These are phyloP conservation scores for Gymnoscopelus braueri DNA, from an alignment of 2,797 vertebrate genomes.

Conservation along the genomic window DNA sequence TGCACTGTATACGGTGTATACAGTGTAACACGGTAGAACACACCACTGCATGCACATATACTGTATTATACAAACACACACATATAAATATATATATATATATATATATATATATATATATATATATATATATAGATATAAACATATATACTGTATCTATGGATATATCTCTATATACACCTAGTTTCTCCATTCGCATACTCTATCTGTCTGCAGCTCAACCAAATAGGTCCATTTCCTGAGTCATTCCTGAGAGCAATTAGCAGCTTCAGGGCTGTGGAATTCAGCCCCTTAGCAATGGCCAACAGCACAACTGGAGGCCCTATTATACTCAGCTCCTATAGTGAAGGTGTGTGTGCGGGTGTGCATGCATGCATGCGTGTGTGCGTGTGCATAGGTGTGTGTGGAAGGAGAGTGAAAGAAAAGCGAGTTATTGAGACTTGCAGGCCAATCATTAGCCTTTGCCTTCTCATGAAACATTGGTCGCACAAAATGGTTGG, in stretches of 20 bases:
- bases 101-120: too few relatives aligned
- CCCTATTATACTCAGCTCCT: conserved; percentile 68
- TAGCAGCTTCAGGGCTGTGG: conserved; percentile 60
- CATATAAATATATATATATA: too few relatives aligned
- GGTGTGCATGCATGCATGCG: not conserved
- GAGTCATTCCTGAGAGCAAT: conserved; percentile 74
- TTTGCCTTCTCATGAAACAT: conserved; percentile 32
- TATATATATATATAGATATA: too few relatives aligned
- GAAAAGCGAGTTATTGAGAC: not conserved
- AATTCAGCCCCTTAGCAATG: conserved; percentile 62
- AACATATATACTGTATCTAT: too few relatives aligned
- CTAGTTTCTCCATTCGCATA: conserved; percentile 49
- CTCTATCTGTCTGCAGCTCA: conserved; percentile 61
- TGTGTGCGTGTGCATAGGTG: not conserved
- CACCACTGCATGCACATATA: too few relatives aligned
- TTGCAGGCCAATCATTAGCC: conserved; percentile 44
- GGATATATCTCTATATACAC: not conserved
- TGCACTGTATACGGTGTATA: too few relatives aligned
- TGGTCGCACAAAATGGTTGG: not conserved
- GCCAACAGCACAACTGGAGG: conserved; percentile 60
- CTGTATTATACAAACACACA: too few relatives aligned
- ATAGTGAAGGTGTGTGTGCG: conserved; percentile 42
- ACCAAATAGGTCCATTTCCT: conserved; percentile 74
- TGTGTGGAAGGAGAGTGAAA: not conserved
- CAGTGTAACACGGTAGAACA: too few relatives aligned